A percentile compares a stretch with the other conserved stretches of the same genome.
Evolutionary conservation across 2,888 invertebrate genomes (phyloP).

Genomic region (Anarsia innoxiella): DNA sequence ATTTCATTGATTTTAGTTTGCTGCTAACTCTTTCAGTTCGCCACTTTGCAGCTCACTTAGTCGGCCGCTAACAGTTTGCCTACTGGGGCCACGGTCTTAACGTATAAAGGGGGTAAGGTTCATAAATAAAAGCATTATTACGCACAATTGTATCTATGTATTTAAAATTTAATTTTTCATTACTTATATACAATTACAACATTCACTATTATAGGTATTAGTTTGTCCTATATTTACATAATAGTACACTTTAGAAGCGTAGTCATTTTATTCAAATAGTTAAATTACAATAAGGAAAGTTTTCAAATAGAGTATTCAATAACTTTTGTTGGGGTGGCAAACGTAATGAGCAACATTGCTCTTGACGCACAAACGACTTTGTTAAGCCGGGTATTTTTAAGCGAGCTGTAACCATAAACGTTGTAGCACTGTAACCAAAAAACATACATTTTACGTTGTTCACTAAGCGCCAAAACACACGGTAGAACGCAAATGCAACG

Average conservation of each 20-base stretch:
- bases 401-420: no score
- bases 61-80: no score
- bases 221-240: conserved; percentile 73
- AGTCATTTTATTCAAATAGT: conserved; percentile 63
- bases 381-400: not conserved
- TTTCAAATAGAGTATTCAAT: conserved; percentile 52
- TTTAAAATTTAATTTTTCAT: conserved; percentile 75
- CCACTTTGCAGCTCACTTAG: no score
- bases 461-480: no score
- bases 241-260: conserved; percentile 74
- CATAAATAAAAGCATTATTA: conserved; percentile 37
- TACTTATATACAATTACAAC: conserved; percentile 76
- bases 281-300: conserved; percentile 67
- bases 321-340: no score
- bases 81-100: no score
- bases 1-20: no score
- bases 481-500: no score
- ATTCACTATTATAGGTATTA: conserved; percentile 73
- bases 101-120: conserved; percentile 9
- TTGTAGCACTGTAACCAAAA: no score
- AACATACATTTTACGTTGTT: no score
- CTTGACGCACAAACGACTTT: conserved; percentile 37
- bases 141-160: conserved; percentile 70
- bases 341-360: conserved; percentile 40
- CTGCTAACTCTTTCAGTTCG: no score